A percentile compares a stretch with the other conserved stretches of the same genome.
These are phyloP conservation scores for Rhinopomastus cyanomelas DNA, from an alignment of 2,113 vertebrate species.

Conservation along the genomic window DNA sequence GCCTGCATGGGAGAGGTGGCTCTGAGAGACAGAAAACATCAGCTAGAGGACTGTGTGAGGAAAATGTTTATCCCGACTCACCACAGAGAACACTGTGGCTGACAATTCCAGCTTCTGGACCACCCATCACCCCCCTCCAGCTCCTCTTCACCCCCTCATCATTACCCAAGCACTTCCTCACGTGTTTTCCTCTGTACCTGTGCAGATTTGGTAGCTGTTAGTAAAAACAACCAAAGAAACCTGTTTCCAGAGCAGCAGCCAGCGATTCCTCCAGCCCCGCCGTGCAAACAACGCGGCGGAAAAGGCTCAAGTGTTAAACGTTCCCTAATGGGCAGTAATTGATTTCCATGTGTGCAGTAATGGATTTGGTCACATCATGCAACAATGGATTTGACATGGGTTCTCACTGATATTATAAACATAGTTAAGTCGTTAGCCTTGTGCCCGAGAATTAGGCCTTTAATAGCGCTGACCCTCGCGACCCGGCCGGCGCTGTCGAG, in stretches of 20 bases:
- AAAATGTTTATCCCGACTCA: not conserved
- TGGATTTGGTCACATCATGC: slow-evolving; percentile 49
- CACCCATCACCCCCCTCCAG: not conserved
- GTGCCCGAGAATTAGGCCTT: not conserved
- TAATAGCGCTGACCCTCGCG: not conserved
- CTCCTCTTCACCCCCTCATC: not conserved
- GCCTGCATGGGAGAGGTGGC: not conserved
- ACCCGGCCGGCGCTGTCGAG: not conserved
- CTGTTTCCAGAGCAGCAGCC: slow-evolving; percentile 30
- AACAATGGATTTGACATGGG: slow-evolving; percentile 70
- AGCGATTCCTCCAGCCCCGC: slow-evolving; percentile 25
- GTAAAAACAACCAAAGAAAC: not conserved
- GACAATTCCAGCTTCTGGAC: rapidly evolving
- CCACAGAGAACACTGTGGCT: not conserved
- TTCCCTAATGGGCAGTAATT: slow-evolving; percentile 69
- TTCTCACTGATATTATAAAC: slow-evolving; percentile 50
- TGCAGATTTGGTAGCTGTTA: not conserved
- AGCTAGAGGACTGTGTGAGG: not conserved
- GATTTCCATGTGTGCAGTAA: slow-evolving; percentile 66
- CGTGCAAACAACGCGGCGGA: slow-evolving; percentile 34
- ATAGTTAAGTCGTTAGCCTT: slow-evolving; percentile 9
- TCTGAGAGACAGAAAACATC: not conserved
- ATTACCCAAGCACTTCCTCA: rapidly evolving
- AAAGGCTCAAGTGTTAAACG: slow-evolving; percentile 65
- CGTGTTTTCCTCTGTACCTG: rapidly evolving